Evolutionary conservation across 2,113 vertebrate genomes (phyloP).

Genomic region (Pachyramphus minor): DNA sequence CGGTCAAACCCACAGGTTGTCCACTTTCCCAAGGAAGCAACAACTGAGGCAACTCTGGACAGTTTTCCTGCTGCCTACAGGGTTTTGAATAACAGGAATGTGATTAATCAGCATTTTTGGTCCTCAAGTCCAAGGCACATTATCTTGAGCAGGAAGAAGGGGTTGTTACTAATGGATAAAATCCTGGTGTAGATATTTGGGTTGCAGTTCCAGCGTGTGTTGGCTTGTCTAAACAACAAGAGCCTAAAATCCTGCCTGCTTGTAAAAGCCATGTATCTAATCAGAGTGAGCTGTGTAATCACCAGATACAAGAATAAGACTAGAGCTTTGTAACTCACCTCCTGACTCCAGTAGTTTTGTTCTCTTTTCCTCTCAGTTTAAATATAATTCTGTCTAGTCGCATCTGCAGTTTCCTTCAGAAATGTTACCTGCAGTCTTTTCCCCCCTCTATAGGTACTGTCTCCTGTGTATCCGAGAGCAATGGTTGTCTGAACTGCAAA

Average conservation of each 20-base stretch:
- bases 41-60: neutral
- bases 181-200: neutral
- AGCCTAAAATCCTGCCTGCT: neutral
- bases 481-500: neutral
- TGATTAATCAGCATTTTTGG: neutral
- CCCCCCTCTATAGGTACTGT: accelerated
- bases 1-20: neutral
- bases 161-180: conserved; percentile 3
- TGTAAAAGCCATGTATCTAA: neutral
- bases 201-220: neutral
- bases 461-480: neutral
- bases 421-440: neutral
- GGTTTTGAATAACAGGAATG: conserved; percentile 1
- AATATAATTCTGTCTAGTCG: neutral
- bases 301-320: neutral
- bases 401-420: neutral
- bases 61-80: neutral
- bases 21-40: neutral
- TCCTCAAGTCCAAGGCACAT: neutral
- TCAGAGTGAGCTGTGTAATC: neutral
- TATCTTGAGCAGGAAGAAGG: neutral
- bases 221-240: neutral
- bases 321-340: neutral
- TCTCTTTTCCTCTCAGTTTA: neutral
- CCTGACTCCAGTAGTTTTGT: neutral